These are phyloP conservation scores for Oryctolagus cuniculus DNA, from an alignment of 2,113 vertebrate genomes.

Conservation along the genomic window DNA sequence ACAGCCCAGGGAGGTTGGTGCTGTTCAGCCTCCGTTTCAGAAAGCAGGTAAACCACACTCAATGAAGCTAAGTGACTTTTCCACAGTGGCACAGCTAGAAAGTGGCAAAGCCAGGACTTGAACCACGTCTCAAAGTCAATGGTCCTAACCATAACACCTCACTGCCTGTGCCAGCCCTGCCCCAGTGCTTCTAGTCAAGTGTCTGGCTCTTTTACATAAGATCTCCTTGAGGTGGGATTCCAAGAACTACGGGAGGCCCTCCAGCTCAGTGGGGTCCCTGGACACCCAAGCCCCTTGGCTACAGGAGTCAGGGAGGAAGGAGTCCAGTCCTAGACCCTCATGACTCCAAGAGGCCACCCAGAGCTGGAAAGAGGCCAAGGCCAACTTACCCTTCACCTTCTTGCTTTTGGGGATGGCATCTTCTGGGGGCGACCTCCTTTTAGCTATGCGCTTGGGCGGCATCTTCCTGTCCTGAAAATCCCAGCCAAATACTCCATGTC, in stretches of 20 bases:
- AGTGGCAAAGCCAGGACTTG: not conserved
- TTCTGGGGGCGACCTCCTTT: conserved; percentile 85
- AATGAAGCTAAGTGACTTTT: not conserved
- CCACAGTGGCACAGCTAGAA: not conserved
- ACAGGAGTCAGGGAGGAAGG: conserved; percentile 32
- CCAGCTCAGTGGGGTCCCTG: not conserved
- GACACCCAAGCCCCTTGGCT: conserved; percentile 10
- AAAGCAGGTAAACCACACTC: not conserved
- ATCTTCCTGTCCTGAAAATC: conserved; percentile 83
- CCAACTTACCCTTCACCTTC: conserved; percentile 91
- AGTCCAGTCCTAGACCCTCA: not conserved
- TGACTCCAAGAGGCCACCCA: not conserved
- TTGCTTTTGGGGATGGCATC: conserved; percentile 86
- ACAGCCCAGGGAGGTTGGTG: not conserved
- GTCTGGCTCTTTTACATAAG: not conserved
- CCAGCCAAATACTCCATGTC: conserved; percentile 34
- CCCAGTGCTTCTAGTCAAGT: not conserved
- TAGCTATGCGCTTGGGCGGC: conserved; percentile 90
- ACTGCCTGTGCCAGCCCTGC: not conserved
- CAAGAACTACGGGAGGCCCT: not conserved
- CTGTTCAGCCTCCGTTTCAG: not conserved
- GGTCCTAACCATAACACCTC: not conserved
- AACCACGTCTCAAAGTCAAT: not conserved
- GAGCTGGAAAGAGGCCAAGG: not conserved
- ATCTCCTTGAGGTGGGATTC: not conserved